Conservation (phyloP, 2,113 vertebrate species). For the Sylvietta virens region DNA sequence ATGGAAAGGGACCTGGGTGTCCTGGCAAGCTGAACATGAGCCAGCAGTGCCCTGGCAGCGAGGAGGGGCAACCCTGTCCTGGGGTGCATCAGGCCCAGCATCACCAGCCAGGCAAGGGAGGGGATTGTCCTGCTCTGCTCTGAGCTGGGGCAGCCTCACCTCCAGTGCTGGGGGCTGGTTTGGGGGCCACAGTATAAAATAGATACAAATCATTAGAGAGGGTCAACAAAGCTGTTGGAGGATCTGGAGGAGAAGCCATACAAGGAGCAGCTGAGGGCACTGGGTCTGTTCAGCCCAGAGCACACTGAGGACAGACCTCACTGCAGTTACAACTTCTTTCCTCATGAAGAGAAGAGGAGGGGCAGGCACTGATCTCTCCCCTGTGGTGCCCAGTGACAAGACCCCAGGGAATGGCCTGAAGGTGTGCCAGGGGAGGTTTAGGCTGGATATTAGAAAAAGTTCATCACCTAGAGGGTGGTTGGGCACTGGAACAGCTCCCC, state of each 20-base stretch:
- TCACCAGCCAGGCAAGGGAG: rapidly evolving
- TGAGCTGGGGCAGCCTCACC: not conserved
- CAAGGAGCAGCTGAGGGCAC: not conserved
- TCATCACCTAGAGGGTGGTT: not conserved
- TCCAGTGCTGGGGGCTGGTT: rapidly evolving
- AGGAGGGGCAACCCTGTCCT: not conserved
- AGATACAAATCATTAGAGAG: not conserved
- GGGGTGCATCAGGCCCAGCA: not conserved
- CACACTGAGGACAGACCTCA: not conserved
- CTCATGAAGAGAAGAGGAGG: rapidly evolving
- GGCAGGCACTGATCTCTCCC: rapidly evolving
- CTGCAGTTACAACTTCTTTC: no score
- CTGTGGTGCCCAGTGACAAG: not conserved
- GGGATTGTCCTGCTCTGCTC: not conserved
- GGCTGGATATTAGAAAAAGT: not conserved
- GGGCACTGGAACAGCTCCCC: not conserved
- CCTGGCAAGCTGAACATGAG: not conserved
- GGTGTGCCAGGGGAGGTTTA: not conserved
- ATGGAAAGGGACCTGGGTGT: not conserved
- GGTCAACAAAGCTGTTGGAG: not conserved
- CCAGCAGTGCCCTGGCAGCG: not conserved
- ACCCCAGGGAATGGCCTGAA: not conserved
- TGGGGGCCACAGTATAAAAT: not conserved
- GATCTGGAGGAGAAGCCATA: not conserved
- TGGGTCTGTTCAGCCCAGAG: not conserved